A percentile compares a stretch with the other conserved stretches of the same genome.
These are phyloP conservation scores for Trichogramma evanescens DNA, from an alignment of 2,888 invertebrate genomes.

Conservation along the genomic window DNA sequence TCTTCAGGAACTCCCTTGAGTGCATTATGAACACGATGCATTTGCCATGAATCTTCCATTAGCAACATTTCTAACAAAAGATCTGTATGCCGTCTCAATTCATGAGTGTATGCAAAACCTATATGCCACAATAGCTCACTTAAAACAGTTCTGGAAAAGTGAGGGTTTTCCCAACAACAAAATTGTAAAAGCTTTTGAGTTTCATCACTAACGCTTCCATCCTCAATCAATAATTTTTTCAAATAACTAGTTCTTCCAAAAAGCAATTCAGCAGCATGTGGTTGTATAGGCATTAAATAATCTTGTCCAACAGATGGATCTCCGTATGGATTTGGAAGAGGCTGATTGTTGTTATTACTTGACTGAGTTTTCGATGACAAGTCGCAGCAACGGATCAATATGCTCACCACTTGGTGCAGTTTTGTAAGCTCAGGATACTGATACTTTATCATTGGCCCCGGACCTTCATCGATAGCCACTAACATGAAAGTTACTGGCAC, in stretches of 20 bases:
- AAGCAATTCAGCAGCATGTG: constrained; percentile 73
- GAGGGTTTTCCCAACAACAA: constrained; percentile 95
- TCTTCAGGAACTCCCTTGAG: constrained; percentile 81
- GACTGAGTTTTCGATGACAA: constrained; percentile 56
- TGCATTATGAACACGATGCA: constrained; percentile 87
- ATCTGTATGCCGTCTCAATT: constrained; percentile 87
- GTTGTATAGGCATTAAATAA: constrained; percentile 63
- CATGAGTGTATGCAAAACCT: constrained; percentile 84
- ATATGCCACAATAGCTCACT: constrained; percentile 88
- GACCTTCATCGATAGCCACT: constrained; percentile 87
- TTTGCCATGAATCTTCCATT: constrained; percentile 94
- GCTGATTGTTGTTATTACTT: constrained; percentile 50
- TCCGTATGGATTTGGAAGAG: constrained; percentile 68
- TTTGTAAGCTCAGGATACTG: constrained; percentile 92
- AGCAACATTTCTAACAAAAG: constrained; percentile 77
- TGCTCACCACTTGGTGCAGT: constrained; percentile 85
- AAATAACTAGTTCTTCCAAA: constrained; percentile 79
- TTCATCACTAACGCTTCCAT: constrained; percentile 87
- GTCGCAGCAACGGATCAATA: constrained; percentile 87
- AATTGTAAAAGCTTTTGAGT: constrained; percentile 84
- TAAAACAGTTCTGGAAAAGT: constrained; percentile 81
- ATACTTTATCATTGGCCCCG: constrained; percentile 88
- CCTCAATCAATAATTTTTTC: constrained; percentile 85
- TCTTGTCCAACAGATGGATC: constrained; percentile 55
- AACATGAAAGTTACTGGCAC: constrained; percentile 85